Conservation (phyloP, 1,140 invertebrate genomes). For the Trichomalopsis sarcophagae region DNA sequence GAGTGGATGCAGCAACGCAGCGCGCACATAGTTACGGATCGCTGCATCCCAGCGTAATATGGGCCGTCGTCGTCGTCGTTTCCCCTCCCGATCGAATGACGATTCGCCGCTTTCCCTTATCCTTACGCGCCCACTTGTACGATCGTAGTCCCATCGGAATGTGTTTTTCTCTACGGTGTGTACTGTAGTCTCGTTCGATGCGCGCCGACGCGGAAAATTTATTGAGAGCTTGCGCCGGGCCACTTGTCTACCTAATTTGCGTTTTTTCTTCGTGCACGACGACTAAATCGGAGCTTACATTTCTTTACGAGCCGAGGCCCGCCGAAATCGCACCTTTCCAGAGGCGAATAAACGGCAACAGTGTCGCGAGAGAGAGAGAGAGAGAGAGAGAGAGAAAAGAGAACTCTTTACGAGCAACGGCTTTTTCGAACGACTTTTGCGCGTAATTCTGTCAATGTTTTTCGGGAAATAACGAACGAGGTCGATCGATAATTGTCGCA, state of each 20-base stretch:
- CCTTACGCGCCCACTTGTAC: constrained; percentile 39
- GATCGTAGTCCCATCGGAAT: constrained; percentile 1
- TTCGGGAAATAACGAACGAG: neutral
- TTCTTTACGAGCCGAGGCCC: constrained; percentile 30
- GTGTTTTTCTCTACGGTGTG: neutral
- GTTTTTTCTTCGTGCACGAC: neutral
- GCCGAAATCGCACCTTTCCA: constrained; percentile 26
- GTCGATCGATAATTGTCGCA: neutral
- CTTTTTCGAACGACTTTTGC: neutral
- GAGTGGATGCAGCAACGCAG: constrained; percentile 13
- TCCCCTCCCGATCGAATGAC: constrained; percentile 33
- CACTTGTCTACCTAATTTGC: neutral
- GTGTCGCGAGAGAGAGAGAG: neutral
- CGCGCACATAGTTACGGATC: constrained; percentile 40
- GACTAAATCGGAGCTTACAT: constrained; percentile 41
- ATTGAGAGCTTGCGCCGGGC: neutral
- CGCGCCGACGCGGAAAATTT: constrained; percentile 25
- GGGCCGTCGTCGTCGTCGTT: neutral
- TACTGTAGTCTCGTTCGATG: neutral
- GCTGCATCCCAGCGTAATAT: constrained; percentile 8
- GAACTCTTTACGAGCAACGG: constrained; percentile 24
- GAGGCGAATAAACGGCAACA: constrained; percentile 29
- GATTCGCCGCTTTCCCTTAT: constrained; percentile 39
- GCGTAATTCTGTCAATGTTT: neutral
- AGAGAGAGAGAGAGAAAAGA: neutral